Base-by-base conservation (phyloP, 2,113 vertebrate genomes). In the Fukomys damarensis region DNA sequence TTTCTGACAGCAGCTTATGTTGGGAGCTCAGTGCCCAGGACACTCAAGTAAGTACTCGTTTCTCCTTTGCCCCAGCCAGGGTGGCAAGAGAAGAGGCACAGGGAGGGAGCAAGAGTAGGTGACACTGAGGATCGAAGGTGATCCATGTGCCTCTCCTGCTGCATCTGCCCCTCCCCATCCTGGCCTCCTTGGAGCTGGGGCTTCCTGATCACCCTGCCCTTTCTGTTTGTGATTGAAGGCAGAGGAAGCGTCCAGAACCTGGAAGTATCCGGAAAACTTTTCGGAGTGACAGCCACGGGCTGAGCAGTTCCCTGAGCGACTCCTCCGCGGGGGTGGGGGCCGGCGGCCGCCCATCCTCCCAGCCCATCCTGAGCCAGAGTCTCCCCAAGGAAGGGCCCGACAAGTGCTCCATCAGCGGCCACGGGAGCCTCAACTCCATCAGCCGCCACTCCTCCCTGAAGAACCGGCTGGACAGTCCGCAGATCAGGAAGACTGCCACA, bases 361-460 rank as follows among this genome's bases (percentile, higher is more conserved):
- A 99, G 97, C 99, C 99, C 76, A 98, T 99, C 80, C 97, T 99
- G 63, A 99, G 99, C 89, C 99, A 99, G 98, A 99, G 98, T 81
- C 99, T 99, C 97, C 98, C 99, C 88, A 99, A 99, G 97, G 99
- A 99, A 96, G 98, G 98, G 7, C 98, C 99, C n/a, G 99, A 99
- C 96, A 99, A 99, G 96, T 99, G 99, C 87, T 99, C 99, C 3
- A 98, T 99, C 98, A 99, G 99, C 70, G 99, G 99, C 95, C 99
- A 99, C 30, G 99, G 99, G 97, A 99, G 99, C 98, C 99, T 99
- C 97, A 99, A 99, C 97, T 99, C 99, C 5, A 99, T 99, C 98
- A 99, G 99, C 96, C 99, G 99, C 22, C 99, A 99, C 97, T 99
- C 99, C 0, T 99, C 99, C 12, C 99, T 99, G 32, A 99, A 99